phyloP scores from a whole-genome alignment of 2,888 invertebrate genomes.

The Melieria crassipennis region DNA sequence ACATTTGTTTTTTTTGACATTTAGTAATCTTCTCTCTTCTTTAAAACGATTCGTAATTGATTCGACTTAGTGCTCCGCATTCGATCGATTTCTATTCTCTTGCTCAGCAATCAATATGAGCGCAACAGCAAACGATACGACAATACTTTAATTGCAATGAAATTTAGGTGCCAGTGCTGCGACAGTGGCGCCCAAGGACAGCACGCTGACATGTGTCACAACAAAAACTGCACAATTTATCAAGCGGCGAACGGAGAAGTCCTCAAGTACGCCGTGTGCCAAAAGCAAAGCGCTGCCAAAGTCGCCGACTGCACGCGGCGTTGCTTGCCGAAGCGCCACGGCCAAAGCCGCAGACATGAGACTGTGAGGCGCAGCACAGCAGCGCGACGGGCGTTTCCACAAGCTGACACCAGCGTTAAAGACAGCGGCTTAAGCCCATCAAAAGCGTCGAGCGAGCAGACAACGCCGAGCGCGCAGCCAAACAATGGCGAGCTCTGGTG shows the following conservation, averaged over 20 bases:
- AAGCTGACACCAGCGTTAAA: not conserved
- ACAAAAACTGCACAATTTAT: slow-evolving; percentile 55
- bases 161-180: no score
- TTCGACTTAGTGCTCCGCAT: no score
- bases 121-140: no score
- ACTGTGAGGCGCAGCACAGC: not conserved
- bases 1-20: no score
- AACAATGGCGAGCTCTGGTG: no score
- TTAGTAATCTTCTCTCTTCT: no score
- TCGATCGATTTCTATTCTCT: no score
- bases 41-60: no score
- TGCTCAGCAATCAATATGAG: no score
- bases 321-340: not conserved
- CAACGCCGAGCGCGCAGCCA: not conserved
- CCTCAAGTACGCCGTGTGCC: slow-evolving; percentile 30
- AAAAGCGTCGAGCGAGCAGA: not conserved
- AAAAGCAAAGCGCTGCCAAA: slow-evolving; percentile 38
- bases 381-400: not conserved
- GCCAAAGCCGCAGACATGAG: no score
- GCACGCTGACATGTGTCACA: slow-evolving; percentile 55
- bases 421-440: slow-evolving; percentile 2
- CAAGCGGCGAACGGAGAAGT: slow-evolving; percentile 47
- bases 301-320: not conserved
- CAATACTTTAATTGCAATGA: no score
- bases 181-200: not conserved